These are phyloP conservation scores for Strigops habroptila DNA, from an alignment of 2,113 vertebrate genomes.

Conservation along the genomic window DNA sequence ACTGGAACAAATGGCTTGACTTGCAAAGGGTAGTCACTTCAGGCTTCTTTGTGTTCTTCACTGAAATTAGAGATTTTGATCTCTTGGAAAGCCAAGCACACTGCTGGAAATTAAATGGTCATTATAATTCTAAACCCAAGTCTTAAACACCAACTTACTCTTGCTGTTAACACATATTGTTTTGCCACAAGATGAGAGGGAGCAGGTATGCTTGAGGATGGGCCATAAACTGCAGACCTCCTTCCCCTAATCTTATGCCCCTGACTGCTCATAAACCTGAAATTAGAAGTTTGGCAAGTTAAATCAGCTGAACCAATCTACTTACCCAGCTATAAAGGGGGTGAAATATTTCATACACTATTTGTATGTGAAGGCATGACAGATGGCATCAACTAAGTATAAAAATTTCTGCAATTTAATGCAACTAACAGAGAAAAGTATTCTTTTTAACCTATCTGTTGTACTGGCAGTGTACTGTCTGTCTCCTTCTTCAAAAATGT, in stretches of 20 bases:
- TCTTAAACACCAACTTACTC: neutral
- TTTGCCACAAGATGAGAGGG: neutral
- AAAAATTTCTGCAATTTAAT: neutral
- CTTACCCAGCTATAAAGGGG: neutral
- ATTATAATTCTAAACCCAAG: neutral
- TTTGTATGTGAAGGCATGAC: neutral
- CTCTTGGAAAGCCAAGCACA: neutral
- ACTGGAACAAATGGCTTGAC: neutral
- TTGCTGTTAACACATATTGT: neutral
- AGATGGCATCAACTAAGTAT: neutral
- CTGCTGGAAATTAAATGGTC: neutral
- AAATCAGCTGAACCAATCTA: neutral
- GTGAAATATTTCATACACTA: neutral
- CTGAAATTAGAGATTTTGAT: slow-evolving; percentile 14
- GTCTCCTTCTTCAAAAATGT: neutral
- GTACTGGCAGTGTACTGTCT: neutral
- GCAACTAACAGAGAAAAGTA: neutral
- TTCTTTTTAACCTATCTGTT: neutral
- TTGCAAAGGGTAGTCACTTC: neutral
- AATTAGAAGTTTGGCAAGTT: neutral
- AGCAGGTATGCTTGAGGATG: neutral
- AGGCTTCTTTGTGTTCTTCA: neutral
- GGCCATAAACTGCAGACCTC: neutral
- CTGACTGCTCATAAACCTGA: neutral
- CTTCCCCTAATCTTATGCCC: neutral